These are phyloP conservation scores for Paguma larvata DNA, from an alignment of 2,797 vertebrate genomes.

Conservation along the genomic window DNA sequence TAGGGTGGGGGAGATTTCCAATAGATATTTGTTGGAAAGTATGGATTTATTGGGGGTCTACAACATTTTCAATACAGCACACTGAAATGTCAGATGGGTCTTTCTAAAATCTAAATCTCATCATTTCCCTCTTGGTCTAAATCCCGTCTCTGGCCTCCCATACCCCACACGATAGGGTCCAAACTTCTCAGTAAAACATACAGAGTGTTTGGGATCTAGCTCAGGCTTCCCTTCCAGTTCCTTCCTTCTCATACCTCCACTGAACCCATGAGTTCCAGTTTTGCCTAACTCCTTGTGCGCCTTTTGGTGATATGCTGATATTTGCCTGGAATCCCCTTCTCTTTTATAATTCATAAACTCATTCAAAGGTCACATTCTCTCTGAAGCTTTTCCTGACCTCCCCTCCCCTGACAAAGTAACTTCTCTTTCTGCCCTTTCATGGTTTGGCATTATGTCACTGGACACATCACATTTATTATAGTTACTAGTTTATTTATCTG, in stretches of 20 bases:
- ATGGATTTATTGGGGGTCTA: background rate
- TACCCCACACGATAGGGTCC: background rate
- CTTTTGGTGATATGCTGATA: background rate
- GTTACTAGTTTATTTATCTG: conserved; percentile 17
- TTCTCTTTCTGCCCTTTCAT: background rate
- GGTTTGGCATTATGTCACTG: background rate
- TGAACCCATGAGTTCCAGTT: conserved; percentile 7
- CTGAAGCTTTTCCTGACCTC: conserved; percentile 26
- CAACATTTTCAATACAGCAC: conserved; percentile 29
- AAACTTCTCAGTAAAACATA: background rate
- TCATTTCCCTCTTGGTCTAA: conserved; percentile 1
- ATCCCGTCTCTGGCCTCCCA: background rate
- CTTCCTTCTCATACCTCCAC: background rate
- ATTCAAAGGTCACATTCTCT: conserved; percentile 43
- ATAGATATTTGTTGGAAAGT: conserved; percentile 34
- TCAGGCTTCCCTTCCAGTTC: background rate
- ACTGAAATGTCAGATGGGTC: background rate
- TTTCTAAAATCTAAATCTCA: conserved; percentile 59
- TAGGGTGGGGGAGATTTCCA: background rate
- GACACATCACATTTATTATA: conserved; percentile 26
- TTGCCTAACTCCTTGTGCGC: background rate
- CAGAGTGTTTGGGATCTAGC: background rate
- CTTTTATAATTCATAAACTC: conserved; percentile 28
- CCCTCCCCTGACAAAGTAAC: background rate
- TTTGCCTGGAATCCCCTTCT: background rate